Evolutionary conservation across 2,888 invertebrate species (phyloP), one percentile per base, ranked within the genome.

Genomic region (Drosophila paranaensis): DNA sequence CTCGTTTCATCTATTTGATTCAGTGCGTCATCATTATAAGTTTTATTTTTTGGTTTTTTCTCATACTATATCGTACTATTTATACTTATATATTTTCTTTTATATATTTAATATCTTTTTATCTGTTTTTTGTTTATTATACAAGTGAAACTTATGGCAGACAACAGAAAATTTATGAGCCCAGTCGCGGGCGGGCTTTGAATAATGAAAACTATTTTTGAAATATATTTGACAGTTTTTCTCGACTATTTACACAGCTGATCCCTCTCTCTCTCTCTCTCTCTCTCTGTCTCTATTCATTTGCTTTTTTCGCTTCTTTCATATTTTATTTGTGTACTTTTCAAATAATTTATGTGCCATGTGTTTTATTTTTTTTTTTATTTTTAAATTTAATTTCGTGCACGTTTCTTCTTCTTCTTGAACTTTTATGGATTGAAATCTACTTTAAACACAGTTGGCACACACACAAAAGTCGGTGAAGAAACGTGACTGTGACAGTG

Each of bases 1-100:
- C 90, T 88, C 88, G 79, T 88, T 90, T 88, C 86, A 79, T 86
- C 92, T 92, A 92, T 92, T 92, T 92, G 90, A 92, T 92, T 92
- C 92, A 92, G 91, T 92, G 91, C 91, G 92, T 91, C 91, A 88
- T 91, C 90, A 82, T 89, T 71, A 85, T 65, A 81, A 56, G 42
- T 56, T 56, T 70, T 58, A 25, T 67, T 69, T 77, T 39, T 13
- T 27, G 39, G 13, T 16, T 8, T 37, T 39, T 57, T 45, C 70
- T 67, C 51, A 70, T 75, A 77, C 77, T 57, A 45, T 78, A 88
- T 83, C 81, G 81, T 88, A 77, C 60, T 71, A 67, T 71, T 51
- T 75, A 62, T 79, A 46, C 69, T 58, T 71, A 57, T 66, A 45
- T 70, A 70, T 68, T 57, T 43, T 35, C 42, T n/a, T 45, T 35